phyloP scores from a whole-genome alignment of 1,140 invertebrate genomes.

The Bombus pascuorum region DNA sequence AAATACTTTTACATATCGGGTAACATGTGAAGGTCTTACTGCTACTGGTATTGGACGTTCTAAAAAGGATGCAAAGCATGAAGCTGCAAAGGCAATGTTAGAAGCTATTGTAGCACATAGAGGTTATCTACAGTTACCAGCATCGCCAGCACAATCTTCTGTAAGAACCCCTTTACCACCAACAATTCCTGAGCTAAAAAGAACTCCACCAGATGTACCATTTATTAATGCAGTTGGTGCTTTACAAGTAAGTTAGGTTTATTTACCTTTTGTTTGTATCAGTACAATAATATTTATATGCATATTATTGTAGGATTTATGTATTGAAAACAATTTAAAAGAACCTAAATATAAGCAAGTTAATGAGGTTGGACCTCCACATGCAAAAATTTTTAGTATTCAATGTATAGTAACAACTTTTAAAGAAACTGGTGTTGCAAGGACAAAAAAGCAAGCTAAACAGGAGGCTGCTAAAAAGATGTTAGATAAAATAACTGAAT shows the following conservation, averaged over 20 bases:
- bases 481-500: slow-evolving; percentile 76
- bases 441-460: slow-evolving; percentile 84
- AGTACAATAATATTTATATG: background rate
- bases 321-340: slow-evolving; percentile 85
- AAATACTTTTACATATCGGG: slow-evolving; percentile 87
- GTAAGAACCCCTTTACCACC: slow-evolving; percentile 60
- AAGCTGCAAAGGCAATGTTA: slow-evolving; percentile 85
- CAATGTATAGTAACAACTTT: slow-evolving; percentile 86
- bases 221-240: slow-evolving; percentile 78
- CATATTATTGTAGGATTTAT: slow-evolving; percentile 81
- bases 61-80: slow-evolving; percentile 89
- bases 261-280: background rate
- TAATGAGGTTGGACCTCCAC: slow-evolving; percentile 88
- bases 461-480: slow-evolving; percentile 83
- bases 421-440: slow-evolving; percentile 81
- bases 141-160: slow-evolving; percentile 72
- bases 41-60: slow-evolving; percentile 85
- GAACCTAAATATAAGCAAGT: slow-evolving; percentile 85
- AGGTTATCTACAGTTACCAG: slow-evolving; percentile 77
- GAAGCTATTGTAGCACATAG: slow-evolving; percentile 77
- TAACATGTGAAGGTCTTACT: slow-evolving; percentile 76
- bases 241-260: slow-evolving; percentile 68
- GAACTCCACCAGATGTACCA: slow-evolving; percentile 57
- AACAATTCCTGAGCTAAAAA: slow-evolving; percentile 51
- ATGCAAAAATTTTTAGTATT: slow-evolving; percentile 87